Base-by-base conservation (phyloP, 2,888 invertebrate genomes). In the Trichopria drosophilae region DNA sequence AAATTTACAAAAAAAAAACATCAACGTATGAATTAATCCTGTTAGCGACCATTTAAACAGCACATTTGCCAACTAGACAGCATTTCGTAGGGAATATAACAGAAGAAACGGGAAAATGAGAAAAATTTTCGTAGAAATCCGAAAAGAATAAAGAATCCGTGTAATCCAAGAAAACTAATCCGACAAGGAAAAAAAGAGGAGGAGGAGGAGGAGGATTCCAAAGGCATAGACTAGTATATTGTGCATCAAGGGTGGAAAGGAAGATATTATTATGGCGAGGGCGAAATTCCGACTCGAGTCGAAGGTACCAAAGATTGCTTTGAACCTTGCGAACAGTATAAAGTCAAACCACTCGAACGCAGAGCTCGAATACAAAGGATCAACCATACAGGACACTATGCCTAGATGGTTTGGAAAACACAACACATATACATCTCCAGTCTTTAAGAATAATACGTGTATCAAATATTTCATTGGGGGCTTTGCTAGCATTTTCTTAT, bases 361-460 rank as follows among this genome's bases (percentile, higher is more conserved):
- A 53, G 51, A 50, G 59, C 60, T 54, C 54, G 51, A 59, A 56
- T 62, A 68, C 67, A 69, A 72, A 70, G 65, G 64, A 64, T 60
- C 67, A 66, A 71, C 71, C 71, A 72, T 70, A 60, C 37, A 41
- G 55, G 57, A 58, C 60, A 45, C 53, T 53, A 58, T 58, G 59
- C 56, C 65, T 71, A 72, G 72, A 69, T 71, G 73, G 64, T 68
- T 69, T 72, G 68, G 73, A 72, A 73, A 73, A 73, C 73, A 73
- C 62, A 66, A n/a, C n/a, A n/a, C n/a, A n/a, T n/a, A n/a, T n/a
- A n/a, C 65, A 69, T 70, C 72, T 71, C 66, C 68, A 60, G 72
- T 67, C n/a, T n/a, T n/a, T n/a, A n/a, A n/a, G n/a, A n/a, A n/a
- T n/a, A n/a, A n/a, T n/a, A n/a, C n/a, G n/a, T n/a, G n/a, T n/a